Conservation (phyloP, 2,797 vertebrate species). For the Amblyraja radiata region DNA sequence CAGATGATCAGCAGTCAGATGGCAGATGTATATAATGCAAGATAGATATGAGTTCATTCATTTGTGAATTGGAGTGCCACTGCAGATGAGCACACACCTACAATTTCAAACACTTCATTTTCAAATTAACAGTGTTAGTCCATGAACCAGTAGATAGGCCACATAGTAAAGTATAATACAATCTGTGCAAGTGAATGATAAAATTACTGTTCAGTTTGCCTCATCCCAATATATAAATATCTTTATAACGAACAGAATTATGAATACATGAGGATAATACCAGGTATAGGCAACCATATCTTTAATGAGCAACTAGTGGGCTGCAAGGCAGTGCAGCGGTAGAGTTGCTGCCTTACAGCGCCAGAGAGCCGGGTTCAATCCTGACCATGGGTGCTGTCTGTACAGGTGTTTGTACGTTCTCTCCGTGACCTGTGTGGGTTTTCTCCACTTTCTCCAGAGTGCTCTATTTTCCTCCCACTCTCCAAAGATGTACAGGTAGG, state of each 20-base stretch:
- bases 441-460: too few relatives aligned
- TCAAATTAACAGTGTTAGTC: not conserved
- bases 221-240: not conserved
- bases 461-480: too few relatives aligned
- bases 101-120: not conserved
- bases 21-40: not conserved
- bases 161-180: not conserved
- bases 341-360: too few relatives aligned
- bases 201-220: not conserved
- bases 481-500: too few relatives aligned
- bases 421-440: too few relatives aligned
- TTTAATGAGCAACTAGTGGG: not conserved
- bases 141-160: not conserved
- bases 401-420: too few relatives aligned
- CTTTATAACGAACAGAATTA: not conserved
- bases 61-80: not conserved
- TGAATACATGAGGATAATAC: not conserved
- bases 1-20: not conserved
- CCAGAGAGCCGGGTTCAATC: too few relatives aligned
- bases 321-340: too few relatives aligned
- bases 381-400: too few relatives aligned
- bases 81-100: not conserved
- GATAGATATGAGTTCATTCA: not conserved
- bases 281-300: not conserved
- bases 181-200: not conserved